phyloP scores from a whole-genome alignment of 2,113 vertebrate species.

The Solea senegalensis region DNA sequence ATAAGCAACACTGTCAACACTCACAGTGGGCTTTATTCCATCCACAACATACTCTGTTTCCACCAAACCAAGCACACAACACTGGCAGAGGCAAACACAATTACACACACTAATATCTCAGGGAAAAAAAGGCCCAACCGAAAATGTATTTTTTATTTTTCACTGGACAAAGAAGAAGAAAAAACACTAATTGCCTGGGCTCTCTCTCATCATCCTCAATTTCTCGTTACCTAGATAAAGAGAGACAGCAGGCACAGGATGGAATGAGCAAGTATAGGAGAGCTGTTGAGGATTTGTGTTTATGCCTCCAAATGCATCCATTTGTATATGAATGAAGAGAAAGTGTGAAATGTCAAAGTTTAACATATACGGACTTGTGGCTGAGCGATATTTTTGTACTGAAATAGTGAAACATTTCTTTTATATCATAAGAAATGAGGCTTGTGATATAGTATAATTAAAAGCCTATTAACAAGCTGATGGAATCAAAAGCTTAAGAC shows the following conservation, averaged over 20 bases:
- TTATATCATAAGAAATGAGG: neutral
- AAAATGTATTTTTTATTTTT: conserved; percentile 12
- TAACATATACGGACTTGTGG: neutral
- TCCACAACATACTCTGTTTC: conserved; percentile 37
- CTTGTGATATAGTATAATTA: neutral
- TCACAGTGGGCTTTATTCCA: conserved; percentile 61
- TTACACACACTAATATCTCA: conserved; percentile 33
- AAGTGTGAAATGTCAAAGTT: neutral
- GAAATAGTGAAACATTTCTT: neutral
- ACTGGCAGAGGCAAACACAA: conserved; percentile 20
- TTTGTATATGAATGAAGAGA: neutral
- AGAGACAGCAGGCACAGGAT: neutral
- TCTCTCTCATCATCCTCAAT: conserved; percentile 34
- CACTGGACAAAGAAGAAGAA: conserved; percentile 22
- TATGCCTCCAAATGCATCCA: neutral
- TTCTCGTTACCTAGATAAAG: conserved; percentile 12
- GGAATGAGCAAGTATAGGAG: conserved; percentile 3
- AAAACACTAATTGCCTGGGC: conserved; percentile 6
- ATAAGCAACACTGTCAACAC: conserved; percentile 64
- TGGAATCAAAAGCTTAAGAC: neutral
- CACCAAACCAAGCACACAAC: conserved; percentile 48
- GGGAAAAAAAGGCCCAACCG: conserved; percentile 3
- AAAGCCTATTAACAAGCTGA: neutral
- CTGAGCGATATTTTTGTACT: neutral
- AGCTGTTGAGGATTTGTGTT: conserved; percentile 13